phyloP scores from a whole-genome alignment of 2,113 vertebrate genomes.

The Peromyscus californicus region DNA sequence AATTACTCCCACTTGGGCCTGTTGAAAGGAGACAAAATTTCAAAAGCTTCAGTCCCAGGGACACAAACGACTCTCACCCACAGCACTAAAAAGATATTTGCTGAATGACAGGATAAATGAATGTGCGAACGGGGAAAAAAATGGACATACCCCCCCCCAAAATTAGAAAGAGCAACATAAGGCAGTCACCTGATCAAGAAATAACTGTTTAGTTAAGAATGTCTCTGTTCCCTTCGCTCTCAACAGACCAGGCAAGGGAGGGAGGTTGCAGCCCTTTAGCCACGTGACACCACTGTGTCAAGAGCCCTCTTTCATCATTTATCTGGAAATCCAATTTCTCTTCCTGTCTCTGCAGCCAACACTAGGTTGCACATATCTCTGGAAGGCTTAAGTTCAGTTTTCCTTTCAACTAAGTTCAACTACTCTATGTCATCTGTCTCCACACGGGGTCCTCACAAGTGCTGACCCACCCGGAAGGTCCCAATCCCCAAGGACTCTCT shows the following conservation, averaged over 20 bases:
- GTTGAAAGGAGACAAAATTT: conserved; percentile 28
- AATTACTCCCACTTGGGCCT: not conserved
- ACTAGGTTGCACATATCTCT: not conserved
- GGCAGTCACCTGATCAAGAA: not conserved
- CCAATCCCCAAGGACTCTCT: not conserved
- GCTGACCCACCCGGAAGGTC: not conserved
- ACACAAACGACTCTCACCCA: not conserved
- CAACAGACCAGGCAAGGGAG: not conserved
- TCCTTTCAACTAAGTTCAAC: not conserved
- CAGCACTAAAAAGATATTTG: not conserved
- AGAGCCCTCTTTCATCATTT: not conserved
- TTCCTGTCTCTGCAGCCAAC: not conserved
- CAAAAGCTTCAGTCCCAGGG: conserved; percentile 24
- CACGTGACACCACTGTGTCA: not conserved
- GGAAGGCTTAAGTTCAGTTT: not conserved
- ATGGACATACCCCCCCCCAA: not conserved
- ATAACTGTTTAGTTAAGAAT: conserved; percentile 3
- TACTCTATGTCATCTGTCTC: not conserved
- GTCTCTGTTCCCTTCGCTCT: conserved; percentile 22
- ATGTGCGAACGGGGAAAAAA: not conserved
- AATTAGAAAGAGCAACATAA: conserved; percentile 11
- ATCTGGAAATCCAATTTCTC: not conserved
- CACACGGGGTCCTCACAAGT: not conserved
- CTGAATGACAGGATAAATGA: conserved; percentile 22
- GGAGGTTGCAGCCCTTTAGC: not conserved